Evolutionary conservation across 2,888 invertebrate species (phyloP).

Genomic region (Altica lythri): DNA sequence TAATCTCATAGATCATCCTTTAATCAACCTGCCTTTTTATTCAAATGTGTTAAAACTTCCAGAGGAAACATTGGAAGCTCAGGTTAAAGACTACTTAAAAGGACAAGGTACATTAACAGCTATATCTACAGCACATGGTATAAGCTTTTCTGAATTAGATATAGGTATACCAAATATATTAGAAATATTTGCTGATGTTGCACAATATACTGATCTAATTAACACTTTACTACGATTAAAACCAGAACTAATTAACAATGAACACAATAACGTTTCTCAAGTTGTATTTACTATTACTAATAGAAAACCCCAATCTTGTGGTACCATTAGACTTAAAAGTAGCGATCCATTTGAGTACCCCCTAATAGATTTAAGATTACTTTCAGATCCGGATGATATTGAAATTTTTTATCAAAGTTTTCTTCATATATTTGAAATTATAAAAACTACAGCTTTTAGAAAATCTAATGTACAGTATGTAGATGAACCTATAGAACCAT

Average conservation of each 20-base stretch:
- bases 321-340: slow-evolving; percentile 61
- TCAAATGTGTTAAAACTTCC: too few species aligned
- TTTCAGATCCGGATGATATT: slow-evolving; percentile 60
- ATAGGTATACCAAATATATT: too few species aligned
- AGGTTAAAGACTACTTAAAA: slow-evolving; percentile 58
- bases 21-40: too few species aligned
- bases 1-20: slow-evolving; percentile 78
- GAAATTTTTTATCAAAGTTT: slow-evolving; percentile 61
- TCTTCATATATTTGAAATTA: slow-evolving; percentile 53
- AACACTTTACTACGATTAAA: too few species aligned
- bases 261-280: slow-evolving; percentile 37
- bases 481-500: slow-evolving; percentile 47
- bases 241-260: too few species aligned
- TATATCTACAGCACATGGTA: background rate
- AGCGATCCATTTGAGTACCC: slow-evolving; percentile 54
- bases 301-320: slow-evolving; percentile 56
- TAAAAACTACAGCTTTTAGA: slow-evolving; percentile 59
- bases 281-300: slow-evolving; percentile 36
- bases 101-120: slow-evolving; percentile 29
- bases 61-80: slow-evolving; percentile 53
- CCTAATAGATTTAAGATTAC: slow-evolving; percentile 69
- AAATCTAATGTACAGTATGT: slow-evolving; percentile 57
- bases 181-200: slow-evolving; percentile 4
- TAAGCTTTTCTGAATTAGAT: slow-evolving; percentile 19
- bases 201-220: too few species aligned